A percentile compares a stretch with the other conserved stretches of the same genome.
phyloP scores from a whole-genome alignment of 2,113 vertebrate species.

The Ictidomys tridecemlineatus region DNA sequence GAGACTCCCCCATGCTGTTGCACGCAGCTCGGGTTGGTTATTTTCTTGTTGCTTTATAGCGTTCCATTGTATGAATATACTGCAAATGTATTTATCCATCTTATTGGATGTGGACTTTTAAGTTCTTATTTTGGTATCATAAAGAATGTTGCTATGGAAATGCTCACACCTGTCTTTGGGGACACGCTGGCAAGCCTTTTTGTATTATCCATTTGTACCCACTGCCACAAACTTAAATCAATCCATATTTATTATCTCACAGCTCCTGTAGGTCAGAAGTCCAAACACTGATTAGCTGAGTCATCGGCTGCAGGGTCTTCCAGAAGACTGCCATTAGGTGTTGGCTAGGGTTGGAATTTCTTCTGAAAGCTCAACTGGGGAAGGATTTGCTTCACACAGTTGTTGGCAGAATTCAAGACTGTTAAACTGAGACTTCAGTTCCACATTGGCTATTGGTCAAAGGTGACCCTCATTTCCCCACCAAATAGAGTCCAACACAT shows the following conservation, averaged over 20 bases:
- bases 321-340: neutral
- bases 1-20: neutral
- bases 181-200: neutral
- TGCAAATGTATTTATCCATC: neutral
- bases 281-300: neutral
- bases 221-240: neutral
- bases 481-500: neutral
- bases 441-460: neutral
- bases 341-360: neutral
- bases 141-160: conserved; percentile 44
- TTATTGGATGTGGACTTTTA: neutral
- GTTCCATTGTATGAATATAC: neutral
- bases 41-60: neutral
- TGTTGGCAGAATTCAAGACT: neutral
- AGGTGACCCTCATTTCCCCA: neutral
- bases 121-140: conserved; percentile 12
- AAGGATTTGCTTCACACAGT: neutral
- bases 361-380: neutral
- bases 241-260: neutral
- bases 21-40: neutral
- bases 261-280: conserved; percentile 11
- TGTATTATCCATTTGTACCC: neutral
- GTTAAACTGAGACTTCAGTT: neutral
- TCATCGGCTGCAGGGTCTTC: neutral
- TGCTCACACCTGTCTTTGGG: neutral